Conservation (phyloP, 2,888 invertebrate genomes). For the Agapostemon virescens region DNA sequence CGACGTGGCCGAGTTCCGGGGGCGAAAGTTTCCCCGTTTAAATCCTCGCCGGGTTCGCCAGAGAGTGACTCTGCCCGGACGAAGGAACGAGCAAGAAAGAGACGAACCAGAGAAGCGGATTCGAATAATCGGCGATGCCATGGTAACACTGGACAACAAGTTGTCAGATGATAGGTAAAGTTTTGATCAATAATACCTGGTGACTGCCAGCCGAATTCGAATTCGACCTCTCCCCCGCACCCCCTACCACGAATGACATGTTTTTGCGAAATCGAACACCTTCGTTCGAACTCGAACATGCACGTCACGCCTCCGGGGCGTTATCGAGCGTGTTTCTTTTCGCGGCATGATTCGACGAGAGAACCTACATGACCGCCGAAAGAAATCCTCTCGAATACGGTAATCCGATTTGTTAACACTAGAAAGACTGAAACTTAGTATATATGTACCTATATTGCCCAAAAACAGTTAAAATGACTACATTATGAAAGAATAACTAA, state of each 20-base stretch:
- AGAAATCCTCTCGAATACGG: not conserved
- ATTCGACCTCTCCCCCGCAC: no score
- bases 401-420: constrained; percentile 3
- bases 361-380: not conserved
- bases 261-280: constrained; percentile 7
- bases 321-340: constrained; percentile 19
- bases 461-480: no score
- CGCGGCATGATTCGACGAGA: not conserved
- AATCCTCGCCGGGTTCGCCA: constrained; percentile 59
- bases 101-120: constrained; percentile 61
- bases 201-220: constrained; percentile 71
- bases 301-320: not conserved
- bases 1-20: constrained; percentile 57
- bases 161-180: constrained; percentile 80
- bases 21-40: constrained; percentile 66
- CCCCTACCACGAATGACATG: constrained; percentile 39
- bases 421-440: no score
- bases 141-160: constrained; percentile 80
- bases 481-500: no score
- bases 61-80: constrained; percentile 19
- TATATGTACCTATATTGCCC: no score
- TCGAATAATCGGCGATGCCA: constrained; percentile 78
- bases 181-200: constrained; percentile 80
- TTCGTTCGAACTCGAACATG: not conserved
- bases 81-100: constrained; percentile 41